Conservation (phyloP, 37 sponge, comb jelly and placozoan species). For the Chondrilla cf. caribensis region DNA sequence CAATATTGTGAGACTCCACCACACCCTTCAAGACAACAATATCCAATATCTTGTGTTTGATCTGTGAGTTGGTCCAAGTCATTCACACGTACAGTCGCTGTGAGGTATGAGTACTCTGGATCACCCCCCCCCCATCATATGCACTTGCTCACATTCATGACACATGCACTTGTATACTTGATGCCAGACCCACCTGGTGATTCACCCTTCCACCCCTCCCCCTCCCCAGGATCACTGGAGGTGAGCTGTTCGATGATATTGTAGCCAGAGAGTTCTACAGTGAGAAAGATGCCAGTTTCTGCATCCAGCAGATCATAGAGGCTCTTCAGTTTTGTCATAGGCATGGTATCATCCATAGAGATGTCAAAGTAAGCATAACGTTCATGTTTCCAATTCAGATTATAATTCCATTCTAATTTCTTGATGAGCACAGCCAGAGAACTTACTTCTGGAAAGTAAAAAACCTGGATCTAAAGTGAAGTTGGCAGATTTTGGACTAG, state of each 20-base stretch:
- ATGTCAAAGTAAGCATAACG: conserved; percentile 61
- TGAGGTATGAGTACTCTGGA: too few species aligned
- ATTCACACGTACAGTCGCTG: too few species aligned
- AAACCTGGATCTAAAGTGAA: conserved; percentile 69
- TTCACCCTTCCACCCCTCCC: too few species aligned
- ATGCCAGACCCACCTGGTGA: too few species aligned
- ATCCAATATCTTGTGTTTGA: conserved; percentile 84
- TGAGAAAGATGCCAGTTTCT: conserved; percentile 90
- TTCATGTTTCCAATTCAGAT: too few species aligned
- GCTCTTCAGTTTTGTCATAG: conserved; percentile 76
- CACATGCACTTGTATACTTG: too few species aligned
- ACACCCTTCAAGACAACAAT: conserved; percentile 60
- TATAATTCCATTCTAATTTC: too few species aligned
- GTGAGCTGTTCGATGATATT: conserved; percentile 96
- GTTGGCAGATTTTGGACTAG: conserved; percentile 94
- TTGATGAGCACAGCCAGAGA: conserved; percentile 78
- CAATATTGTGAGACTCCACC: conserved; percentile 83
- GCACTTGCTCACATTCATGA: too few species aligned
- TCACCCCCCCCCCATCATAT: too few species aligned
- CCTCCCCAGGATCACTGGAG: conserved; percentile 77
- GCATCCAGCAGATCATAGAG: conserved; percentile 86
- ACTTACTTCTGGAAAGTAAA: conserved; percentile 80
- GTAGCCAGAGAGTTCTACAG: conserved; percentile 91
- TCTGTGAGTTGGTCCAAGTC: conserved; percentile 59
- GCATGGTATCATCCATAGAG: conserved; percentile 84